Conservation (phyloP, 92 coral and sea anemone species). For the Anthopleura xanthogrammica region DNA sequence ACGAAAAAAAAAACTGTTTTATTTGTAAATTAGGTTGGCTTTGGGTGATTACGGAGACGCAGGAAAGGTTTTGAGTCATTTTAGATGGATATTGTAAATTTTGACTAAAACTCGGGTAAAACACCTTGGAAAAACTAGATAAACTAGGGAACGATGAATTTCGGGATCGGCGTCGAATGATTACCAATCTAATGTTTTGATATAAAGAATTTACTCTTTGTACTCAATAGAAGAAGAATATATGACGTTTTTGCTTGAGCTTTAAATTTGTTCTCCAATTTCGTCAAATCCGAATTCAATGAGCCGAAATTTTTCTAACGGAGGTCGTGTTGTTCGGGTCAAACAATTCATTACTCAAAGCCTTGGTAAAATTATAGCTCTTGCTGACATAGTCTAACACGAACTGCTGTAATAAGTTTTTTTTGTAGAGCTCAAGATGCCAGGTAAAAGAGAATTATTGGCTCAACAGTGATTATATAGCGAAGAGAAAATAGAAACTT, state of each 20-base stretch:
- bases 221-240: slow-evolving; percentile 38
- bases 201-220: slow-evolving; percentile 37
- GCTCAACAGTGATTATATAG: slow-evolving; percentile 1
- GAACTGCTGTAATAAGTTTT: slow-evolving; percentile 49
- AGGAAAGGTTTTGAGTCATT: too few relatives aligned
- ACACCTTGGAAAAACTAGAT: too few relatives aligned
- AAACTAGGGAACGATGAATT: too few relatives aligned
- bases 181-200: not conserved
- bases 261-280: slow-evolving; percentile 38
- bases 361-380: slow-evolving; percentile 39
- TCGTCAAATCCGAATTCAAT: slow-evolving; percentile 16
- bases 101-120: too few relatives aligned
- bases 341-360: slow-evolving; percentile 29
- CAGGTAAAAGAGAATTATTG: not conserved
- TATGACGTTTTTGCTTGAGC: slow-evolving; percentile 58
- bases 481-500: not conserved
- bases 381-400: slow-evolving; percentile 38
- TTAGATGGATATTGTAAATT: too few relatives aligned
- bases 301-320: too few relatives aligned
- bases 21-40: too few relatives aligned
- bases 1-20: too few relatives aligned
- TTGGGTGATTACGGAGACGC: too few relatives aligned
- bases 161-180: too few relatives aligned
- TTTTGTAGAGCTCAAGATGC: not conserved
- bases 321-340: not conserved